A percentile compares a stretch with the other conserved stretches of the same genome.
Conservation (phyloP, 1,140 invertebrate species). For the Pogonomyrmex barbatus region DNA sequence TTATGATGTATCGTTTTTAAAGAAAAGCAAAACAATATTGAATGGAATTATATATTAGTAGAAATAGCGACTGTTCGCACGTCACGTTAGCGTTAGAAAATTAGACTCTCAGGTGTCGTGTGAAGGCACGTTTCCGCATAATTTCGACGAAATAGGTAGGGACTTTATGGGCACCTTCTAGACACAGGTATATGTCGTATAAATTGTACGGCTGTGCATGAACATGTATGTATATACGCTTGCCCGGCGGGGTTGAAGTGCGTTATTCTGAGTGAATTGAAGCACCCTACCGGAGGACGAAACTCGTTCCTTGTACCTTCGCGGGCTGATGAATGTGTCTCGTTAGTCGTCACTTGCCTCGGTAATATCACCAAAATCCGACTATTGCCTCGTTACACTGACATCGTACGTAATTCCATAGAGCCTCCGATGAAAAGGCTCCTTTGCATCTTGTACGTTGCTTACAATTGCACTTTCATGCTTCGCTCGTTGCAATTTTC, state of each 20-base stretch:
- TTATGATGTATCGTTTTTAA: no score
- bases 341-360: slow-evolving; percentile 77
- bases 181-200: slow-evolving; percentile 64
- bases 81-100: slow-evolving; percentile 37
- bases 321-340: slow-evolving; percentile 75
- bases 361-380: slow-evolving; percentile 74
- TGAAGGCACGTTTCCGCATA: slow-evolving; percentile 60
- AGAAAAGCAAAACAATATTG: not conserved
- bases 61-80: not conserved
- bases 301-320: slow-evolving; percentile 76
- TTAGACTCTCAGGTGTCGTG: slow-evolving; percentile 54
- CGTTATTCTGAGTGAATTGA: slow-evolving; percentile 74
- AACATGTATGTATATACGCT: slow-evolving; percentile 62
- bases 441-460: slow-evolving; percentile 26
- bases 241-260: slow-evolving; percentile 60
- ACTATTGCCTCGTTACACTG: slow-evolving; percentile 71
- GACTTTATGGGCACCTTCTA: slow-evolving; percentile 56
- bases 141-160: slow-evolving; percentile 49
- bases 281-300: slow-evolving; percentile 68
- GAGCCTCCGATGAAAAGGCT: slow-evolving; percentile 27
- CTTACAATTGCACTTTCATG: slow-evolving; percentile 35
- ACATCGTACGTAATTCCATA: slow-evolving; percentile 59
- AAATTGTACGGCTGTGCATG: slow-evolving; percentile 66
- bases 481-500: slow-evolving; percentile 25
- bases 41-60: slow-evolving; percentile 29